Evolutionary conservation across 1,140 invertebrate genomes (phyloP), one percentile per base, ranked within the genome.

Genomic region (Drosophila pseudoobscura): DNA sequence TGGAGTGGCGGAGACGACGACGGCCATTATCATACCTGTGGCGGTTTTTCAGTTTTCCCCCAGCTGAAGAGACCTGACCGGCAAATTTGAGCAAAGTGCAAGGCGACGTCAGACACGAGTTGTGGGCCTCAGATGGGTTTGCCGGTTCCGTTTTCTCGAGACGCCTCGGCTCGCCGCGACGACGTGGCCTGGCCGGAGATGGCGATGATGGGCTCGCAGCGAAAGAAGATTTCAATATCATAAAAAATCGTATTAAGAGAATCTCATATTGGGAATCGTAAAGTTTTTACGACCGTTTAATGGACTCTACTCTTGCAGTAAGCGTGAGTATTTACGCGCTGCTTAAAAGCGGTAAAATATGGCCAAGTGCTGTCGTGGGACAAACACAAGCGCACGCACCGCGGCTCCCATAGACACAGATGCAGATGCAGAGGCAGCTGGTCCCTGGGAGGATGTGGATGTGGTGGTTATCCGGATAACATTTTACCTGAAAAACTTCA

Each of bases 251-350:
- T 90, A 89, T 89, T 89, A 85, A 90, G 79, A 90, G 88, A 90
- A 84, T 89, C 83, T 90, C 89, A 89, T 85, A 85, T 89, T 82
- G 78, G 63, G 80, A 89, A 87, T 90, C 89, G 80, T 90, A 90
- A 90, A 90, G 69, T 85, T 90, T 90, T 90, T 90, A 90, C 89
- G 89, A 90, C 50, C 78, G 79, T 89, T 90, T 90, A 90, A 90
- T 90, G 80, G 89, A 90, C 80, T 90, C 80, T 90, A 90, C 80
- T 90, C 80, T 90, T 89, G 80, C 89, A 85, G 84, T 90, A 87
- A 90, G 83, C 85, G 85, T 89, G 84, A 89, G 85, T 89, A 89
- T 89, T 89, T 89, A 89, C 84, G 84, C 84, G 77, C 73, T 89
- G 84, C 80, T 88, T 89, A 89, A 89, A 87, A 87, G 78, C 83